Conservation (phyloP, 2,797 vertebrate species). For the Cossypha caffra region DNA sequence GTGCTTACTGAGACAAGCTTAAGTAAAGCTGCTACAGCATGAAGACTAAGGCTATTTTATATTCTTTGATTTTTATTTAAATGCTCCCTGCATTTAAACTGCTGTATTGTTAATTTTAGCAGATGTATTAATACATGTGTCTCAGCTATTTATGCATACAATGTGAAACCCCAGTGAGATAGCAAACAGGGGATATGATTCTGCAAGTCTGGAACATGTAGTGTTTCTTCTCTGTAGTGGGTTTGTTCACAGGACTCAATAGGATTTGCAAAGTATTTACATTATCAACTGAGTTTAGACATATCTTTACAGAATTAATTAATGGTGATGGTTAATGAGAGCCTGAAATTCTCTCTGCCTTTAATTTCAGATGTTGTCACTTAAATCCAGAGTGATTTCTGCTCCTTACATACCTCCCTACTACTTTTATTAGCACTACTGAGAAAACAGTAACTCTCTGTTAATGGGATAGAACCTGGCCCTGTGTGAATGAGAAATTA, state of each 20-base stretch:
- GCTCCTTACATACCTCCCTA: not conserved
- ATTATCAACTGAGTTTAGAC: not conserved
- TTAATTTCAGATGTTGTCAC: not conserved
- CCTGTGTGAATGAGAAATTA: not conserved
- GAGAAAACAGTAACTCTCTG: not conserved
- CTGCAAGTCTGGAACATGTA: not conserved
- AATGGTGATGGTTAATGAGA: not conserved
- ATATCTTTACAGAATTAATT: not conserved
- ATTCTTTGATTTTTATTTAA: slow-evolving; percentile 73
- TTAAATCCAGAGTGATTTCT: not conserved
- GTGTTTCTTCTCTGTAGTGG: not conserved
- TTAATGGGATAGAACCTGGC: not conserved
- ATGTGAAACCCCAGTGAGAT: slow-evolving; percentile 16
- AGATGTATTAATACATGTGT: not conserved
- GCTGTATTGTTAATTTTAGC: slow-evolving; percentile 49
- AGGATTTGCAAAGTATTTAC: not conserved
- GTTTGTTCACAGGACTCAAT: not conserved
- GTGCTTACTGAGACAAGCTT: slow-evolving; percentile 33
- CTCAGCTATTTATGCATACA: slow-evolving; percentile 17
- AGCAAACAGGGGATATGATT: not conserved
- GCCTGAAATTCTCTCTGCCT: not conserved
- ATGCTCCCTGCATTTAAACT: slow-evolving; percentile 53
- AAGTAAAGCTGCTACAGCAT: slow-evolving; percentile 15
- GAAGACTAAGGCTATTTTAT: slow-evolving; percentile 65
- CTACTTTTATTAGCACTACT: not conserved